These are phyloP conservation scores for Sebastes steindachneri DNA, from an alignment of 2,797 vertebrate genomes.

Conservation along the genomic window DNA sequence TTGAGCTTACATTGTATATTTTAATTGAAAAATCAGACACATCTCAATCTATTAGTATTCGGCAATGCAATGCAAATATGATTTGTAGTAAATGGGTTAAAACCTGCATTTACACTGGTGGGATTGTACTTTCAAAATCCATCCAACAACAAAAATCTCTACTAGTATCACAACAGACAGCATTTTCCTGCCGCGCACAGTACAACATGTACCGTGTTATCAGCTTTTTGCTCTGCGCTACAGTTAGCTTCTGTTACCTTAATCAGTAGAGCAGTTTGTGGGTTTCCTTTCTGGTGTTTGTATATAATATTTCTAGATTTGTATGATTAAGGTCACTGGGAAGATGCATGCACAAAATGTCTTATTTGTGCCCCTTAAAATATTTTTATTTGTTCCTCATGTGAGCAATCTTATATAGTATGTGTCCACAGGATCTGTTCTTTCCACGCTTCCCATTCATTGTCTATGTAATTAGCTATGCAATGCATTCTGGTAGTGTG, in stretches of 20 bases:
- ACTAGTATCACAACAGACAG: not conserved
- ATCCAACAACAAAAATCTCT: not conserved
- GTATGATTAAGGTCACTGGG: not conserved
- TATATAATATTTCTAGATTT: not conserved
- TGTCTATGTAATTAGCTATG: not conserved
- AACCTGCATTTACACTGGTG: not conserved
- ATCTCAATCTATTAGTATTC: not conserved
- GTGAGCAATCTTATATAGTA: not conserved
- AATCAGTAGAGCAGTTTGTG: not conserved
- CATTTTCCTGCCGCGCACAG: not conserved
- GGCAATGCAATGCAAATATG: not conserved
- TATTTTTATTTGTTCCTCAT: not conserved
- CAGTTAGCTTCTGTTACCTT: not conserved
- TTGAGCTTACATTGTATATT: not conserved
- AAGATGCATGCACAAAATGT: not conserved
- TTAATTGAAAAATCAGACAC: not conserved
- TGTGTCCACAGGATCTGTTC: no score
- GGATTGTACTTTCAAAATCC: not conserved
- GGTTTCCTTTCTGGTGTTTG: not conserved
- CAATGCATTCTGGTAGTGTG: not conserved
- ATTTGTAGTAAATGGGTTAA: not conserved
- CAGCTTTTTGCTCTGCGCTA: not conserved
- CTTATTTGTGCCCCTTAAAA: not conserved
- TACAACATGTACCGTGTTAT: not conserved
- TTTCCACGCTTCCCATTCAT: not conserved